Base-by-base conservation (phyloP, 1,140 invertebrate species). In the Ericerus pela region DNA sequence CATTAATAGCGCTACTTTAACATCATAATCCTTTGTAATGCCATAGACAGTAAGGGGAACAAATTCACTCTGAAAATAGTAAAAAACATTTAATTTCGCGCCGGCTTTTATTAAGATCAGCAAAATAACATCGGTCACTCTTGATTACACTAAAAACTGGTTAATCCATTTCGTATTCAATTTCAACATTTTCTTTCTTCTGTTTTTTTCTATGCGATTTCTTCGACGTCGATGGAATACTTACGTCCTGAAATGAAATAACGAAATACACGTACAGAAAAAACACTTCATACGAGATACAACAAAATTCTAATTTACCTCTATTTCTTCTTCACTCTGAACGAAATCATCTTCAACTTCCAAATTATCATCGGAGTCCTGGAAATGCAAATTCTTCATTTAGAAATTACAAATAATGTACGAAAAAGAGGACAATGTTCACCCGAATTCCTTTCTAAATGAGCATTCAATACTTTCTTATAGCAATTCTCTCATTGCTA, bases 111-210 rank as follows among this genome's bases (percentile, higher is more conserved):
- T n/a, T n/a, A n/a, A n/a, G n/a, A n/a, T n/a, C n/a, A n/a, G n/a
- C n/a, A n/a, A n/a, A n/a, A n/a, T n/a, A n/a, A n/a, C n/a, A n/a
- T n/a, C n/a, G n/a, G n/a, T n/a, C n/a, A n/a, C n/a, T n/a, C n/a
- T n/a, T n/a, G n/a, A n/a, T n/a, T n/a, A n/a, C n/a, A n/a, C n/a
- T n/a, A n/a, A n/a, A n/a, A n/a, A n/a, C n/a, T n/a, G n/a, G n/a
- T 20, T 22, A 22, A 47, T 47, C 26, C 41, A 47, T 41, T 24
- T 57, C 51, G 14, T 57, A 57, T 53, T 57, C 56, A 53, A 57
- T 57, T 53, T 53, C 51, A 16, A 57, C 36, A 22, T 63, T 43
- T 41, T 57, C 41, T 24, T 37, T 58, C 29, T 36, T 58, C 38
- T 0, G 20, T 0, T 29, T 26, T 53, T 18, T 43, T 29, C 10